Evolutionary conservation across 2,888 invertebrate genomes (phyloP).

Genomic region (Troilus luridus): DNA sequence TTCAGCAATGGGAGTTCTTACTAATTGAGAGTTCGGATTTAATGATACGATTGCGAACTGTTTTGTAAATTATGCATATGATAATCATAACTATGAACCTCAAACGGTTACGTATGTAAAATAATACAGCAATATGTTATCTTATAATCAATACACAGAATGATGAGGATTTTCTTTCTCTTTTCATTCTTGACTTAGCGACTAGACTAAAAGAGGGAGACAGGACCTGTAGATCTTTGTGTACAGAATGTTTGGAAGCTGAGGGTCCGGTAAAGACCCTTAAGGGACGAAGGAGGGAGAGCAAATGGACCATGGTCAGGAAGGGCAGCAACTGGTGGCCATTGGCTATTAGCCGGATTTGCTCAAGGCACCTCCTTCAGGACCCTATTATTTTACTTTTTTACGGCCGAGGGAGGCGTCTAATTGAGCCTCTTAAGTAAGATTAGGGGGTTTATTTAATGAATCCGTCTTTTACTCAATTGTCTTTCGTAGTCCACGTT

Average conservation of each 20-base stretch:
- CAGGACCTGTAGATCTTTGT: slow-evolving; percentile 35
- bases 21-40: no score
- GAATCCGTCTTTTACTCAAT: neutral
- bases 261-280: neutral
- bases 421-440: neutral
- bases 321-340: slow-evolving; percentile 52
- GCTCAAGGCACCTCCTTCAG: slow-evolving; percentile 23
- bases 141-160: neutral
- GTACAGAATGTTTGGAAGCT: slow-evolving; percentile 18
- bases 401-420: neutral
- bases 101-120: neutral
- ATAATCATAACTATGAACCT: no score
- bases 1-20: no score
- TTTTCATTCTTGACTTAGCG: neutral
- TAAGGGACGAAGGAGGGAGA: neutral
- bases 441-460: neutral
- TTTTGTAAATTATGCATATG: no score
- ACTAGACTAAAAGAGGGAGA: neutral
- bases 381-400: slow-evolving; percentile 22
- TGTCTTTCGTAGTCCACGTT: neutral
- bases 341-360: slow-evolving; percentile 37
- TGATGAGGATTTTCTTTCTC: neutral
- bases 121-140: neutral
- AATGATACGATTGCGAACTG: no score
- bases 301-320: slow-evolving; percentile 53